Evolutionary conservation across 1,140 invertebrate species (phyloP).

Genomic region (Plodia interpunctella): DNA sequence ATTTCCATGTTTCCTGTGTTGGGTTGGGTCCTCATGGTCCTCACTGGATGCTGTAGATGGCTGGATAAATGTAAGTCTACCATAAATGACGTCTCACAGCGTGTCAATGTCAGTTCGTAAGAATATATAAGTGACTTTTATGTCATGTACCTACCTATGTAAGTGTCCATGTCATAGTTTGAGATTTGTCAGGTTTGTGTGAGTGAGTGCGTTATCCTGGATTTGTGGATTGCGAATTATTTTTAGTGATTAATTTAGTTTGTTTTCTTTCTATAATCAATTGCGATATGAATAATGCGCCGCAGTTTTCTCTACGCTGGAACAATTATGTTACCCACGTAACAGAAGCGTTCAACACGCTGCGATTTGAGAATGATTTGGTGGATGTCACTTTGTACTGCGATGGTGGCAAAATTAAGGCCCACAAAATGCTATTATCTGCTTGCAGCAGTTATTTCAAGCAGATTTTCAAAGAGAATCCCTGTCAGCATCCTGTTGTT

Average conservation of each 20-base stretch:
- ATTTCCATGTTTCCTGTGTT: too few relatives aligned
- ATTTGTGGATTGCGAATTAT: background rate
- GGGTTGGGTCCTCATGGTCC: too few relatives aligned
- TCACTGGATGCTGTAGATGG: too few relatives aligned
- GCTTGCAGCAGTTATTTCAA: conserved; percentile 91
- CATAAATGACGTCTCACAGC: too few relatives aligned
- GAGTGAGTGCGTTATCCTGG: too few relatives aligned
- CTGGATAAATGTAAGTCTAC: too few relatives aligned
- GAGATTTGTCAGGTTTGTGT: background rate
- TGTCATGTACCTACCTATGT: too few relatives aligned
- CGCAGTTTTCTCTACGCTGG: conserved; percentile 71
- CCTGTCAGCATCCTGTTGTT: conserved; percentile 90
- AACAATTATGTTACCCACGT: conserved; percentile 73
- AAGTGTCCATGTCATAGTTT: too few relatives aligned
- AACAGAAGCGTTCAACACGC: conserved; percentile 83
- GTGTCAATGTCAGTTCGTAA: too few relatives aligned
- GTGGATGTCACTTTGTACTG: conserved; percentile 92
- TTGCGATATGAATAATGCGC: conserved; percentile 59
- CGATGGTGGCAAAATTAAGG: conserved; percentile 88
- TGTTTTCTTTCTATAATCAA: background rate
- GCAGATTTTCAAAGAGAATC: conserved; percentile 90
- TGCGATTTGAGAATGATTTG: conserved; percentile 87
- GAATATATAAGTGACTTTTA: too few relatives aligned
- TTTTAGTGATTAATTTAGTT: conserved; percentile 8
- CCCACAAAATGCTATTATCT: conserved; percentile 90